Evolutionary conservation across 2,113 vertebrate species (phyloP), one percentile per base, ranked within the genome.

Genomic region (Lathamus discolor): DNA sequence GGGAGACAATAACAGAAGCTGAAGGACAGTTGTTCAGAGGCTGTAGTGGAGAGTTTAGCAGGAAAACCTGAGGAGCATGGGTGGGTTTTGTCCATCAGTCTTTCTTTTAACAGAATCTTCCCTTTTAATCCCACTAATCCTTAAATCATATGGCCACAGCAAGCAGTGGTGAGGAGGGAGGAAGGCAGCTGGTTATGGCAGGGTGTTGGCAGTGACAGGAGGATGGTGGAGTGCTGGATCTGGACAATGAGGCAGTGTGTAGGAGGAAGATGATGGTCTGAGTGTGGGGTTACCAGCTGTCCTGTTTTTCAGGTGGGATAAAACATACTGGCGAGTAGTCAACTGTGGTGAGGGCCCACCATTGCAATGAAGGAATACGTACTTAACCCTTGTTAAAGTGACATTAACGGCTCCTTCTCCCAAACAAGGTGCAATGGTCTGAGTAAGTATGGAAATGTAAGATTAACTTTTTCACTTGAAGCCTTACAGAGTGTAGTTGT

Each of bases 341-440:
- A 52, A 1, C 46, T 8, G 17, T 52, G 31, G n/a, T 48, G 55
- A 39, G 46, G 37, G 27, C 46, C 15, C 29, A 6, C 49, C 14
- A 9, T 68, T 0, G 16, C 28, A 29, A 1, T 31, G 33, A 51
- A 49, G 61, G 1, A 2, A 23, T 10, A 6, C 33, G 13, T 5
- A 27, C 25, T 68, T 46, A 64, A 15, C 23, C 25, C 7, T 48
- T 1, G 2, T 33, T 74, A 23, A 73, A 73, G n/a, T 70, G 24
- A 17, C n/a, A 31, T 23, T 61, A 52, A 29, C 8, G 54, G 18
- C 41, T 31, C 18, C 6, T 82, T 90, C 37, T 67, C 37, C 3
- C 31, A 27, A 39, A n/a, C 13, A 25, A 51, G 29, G 17, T 61
- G 10, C 61, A 76, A 11, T 37, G 51, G 22, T 25, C 31, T 37